Base-by-base conservation (phyloP, 1,140 invertebrate species). In the Aphelinus atriplicis region DNA sequence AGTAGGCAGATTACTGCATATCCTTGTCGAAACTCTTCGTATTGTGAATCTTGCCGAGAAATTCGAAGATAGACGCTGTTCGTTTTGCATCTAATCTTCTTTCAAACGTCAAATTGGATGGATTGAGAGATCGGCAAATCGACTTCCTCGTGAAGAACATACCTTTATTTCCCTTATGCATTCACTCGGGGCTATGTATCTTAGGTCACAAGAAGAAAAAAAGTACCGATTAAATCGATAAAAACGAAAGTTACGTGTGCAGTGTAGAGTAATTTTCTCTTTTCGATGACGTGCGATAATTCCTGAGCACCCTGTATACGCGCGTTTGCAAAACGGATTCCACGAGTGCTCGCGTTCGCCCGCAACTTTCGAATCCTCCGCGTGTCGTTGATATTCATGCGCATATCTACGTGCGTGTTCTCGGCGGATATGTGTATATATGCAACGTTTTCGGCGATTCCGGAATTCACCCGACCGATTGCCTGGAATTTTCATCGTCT, bases 341-440 rank as follows among this genome's bases (percentile, higher is more conserved):
- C 78, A 77, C 78, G 79, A 81, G 80, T 79, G 75, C 77, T 75
- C 78, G 73, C 65, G 76, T 80, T 77, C 72, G 71, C 70, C 64
- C 70, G 71, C 74, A 78, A 81, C 81, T 81, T 82, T 82, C 81
- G 79, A 82, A 81, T 79, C 46, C 55, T 63, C 61, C 2, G 61
- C 5, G 3, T 67, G 77, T 79, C 77, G 78, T 81, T 82, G 78
- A 81, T 81, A 81, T 81, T 81, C 80, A 78, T 79, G 76, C 77
- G 66, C 77, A 62, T 56, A 26, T 26, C 51, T 56, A 55, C 51
- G 43, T 57, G 65, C 46, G 51, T 57, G 58, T 58, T 56, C 45
- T 55, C 56, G 45, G 55, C 57, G 61, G 7, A 67, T 55, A 66
- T 45, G 51, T 58, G 53, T 50, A 6, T 51, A 48, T 65, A 2